A percentile compares a stretch with the other conserved stretches of the same genome.
Evolutionary conservation across 2,113 vertebrate genomes (phyloP).

Genomic region (Phylloscopus whistleri): DNA sequence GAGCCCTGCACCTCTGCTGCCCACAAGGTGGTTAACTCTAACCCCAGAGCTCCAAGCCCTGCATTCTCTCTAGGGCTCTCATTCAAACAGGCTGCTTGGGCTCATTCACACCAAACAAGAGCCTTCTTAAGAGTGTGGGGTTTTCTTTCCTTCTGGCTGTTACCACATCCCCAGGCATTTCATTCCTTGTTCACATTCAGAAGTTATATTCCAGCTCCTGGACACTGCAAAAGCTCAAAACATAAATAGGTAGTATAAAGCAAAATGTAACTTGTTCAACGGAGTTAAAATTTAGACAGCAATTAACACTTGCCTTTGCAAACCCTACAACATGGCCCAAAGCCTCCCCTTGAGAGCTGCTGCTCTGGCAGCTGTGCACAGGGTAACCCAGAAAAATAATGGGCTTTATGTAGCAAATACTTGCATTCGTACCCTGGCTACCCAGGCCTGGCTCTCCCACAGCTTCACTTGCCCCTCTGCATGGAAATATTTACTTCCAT

Average conservation of each 20-base stretch:
- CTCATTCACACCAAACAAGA: constrained; percentile 32
- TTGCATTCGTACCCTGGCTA: background rate
- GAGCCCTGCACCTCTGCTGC: background rate
- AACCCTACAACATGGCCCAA: background rate
- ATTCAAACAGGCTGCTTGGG: constrained; percentile 27
- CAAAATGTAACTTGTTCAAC: background rate
- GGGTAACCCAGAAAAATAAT: background rate
- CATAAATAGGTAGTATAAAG: background rate
- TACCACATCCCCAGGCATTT: background rate
- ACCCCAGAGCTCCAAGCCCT: background rate
- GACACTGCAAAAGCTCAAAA: background rate
- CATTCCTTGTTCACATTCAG: background rate
- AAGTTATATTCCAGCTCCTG: background rate
- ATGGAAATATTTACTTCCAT: background rate
- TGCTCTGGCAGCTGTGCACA: background rate
- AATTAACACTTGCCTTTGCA: background rate
- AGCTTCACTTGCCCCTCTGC: background rate
- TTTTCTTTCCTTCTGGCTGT: background rate
- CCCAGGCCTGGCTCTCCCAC: background rate
- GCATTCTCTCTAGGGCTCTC: background rate
- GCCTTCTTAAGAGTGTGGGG: background rate
- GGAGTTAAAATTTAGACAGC: background rate
- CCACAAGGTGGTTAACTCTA: constrained; percentile 19
- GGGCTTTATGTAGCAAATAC: background rate
- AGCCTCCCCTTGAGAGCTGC: background rate